Evolutionary conservation across 2,797 vertebrate species (phyloP).

Genomic region (Megaceryle alcyon): DNA sequence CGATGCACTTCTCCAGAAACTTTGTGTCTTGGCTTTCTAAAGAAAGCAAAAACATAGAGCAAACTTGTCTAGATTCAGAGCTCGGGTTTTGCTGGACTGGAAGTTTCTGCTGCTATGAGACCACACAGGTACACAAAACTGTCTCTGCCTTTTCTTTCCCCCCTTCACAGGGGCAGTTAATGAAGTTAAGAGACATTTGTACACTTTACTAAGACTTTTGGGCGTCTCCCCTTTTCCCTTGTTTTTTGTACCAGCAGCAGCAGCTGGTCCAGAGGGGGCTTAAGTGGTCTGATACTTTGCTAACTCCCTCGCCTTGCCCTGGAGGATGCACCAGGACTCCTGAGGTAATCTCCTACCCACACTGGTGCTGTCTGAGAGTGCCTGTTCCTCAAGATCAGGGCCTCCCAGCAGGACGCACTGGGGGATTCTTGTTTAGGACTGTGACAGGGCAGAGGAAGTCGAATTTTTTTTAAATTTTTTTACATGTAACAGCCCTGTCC

Average conservation of each 20-base stretch:
- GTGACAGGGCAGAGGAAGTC: background rate
- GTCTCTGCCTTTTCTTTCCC: background rate
- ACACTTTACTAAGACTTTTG: background rate
- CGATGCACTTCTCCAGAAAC: fast-evolving
- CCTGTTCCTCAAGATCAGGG: background rate
- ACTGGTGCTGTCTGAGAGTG: background rate
- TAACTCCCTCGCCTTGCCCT: background rate
- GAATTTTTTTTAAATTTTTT: background rate
- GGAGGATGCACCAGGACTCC: background rate
- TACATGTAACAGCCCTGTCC: background rate
- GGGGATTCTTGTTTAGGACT: background rate
- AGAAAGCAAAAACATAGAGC: background rate
- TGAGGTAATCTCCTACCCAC: background rate
- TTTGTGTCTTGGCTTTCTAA: background rate
- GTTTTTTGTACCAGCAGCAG: background rate
- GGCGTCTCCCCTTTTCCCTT: background rate
- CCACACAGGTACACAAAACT: background rate
- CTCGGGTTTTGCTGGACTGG: background rate
- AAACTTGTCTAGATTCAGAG: background rate
- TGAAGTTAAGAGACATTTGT: background rate
- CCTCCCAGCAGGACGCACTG: background rate
- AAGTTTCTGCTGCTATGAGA: background rate
- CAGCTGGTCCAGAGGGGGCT: background rate
- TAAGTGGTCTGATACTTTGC: background rate
- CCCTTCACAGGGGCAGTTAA: background rate